Base-by-base conservation (phyloP, 2,113 vertebrate species). In the Nycticebus coucang region DNA sequence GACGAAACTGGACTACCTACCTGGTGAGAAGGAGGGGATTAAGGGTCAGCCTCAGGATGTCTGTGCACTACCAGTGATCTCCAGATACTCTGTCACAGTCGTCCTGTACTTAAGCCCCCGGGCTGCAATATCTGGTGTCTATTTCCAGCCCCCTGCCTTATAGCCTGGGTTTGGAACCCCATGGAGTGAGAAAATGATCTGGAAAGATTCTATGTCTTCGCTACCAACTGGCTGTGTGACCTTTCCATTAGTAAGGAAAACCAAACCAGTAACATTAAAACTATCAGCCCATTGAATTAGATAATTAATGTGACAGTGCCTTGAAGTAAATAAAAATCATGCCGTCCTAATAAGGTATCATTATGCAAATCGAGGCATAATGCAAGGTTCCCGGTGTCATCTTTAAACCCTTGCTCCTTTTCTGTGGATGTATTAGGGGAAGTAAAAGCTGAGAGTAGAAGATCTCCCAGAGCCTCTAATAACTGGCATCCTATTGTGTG, bases 291-390 rank as follows among this genome's bases (percentile, higher is more conserved):
- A 5, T 35, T 74, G 75, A 89, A 87, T 90, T 28, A 92, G 83
- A 95, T 92, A 80, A 95, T 90, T 87, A 95, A 77, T 90, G 35
- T 95, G 89, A 72, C 74, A 89, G 78, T 45, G 28, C 55, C 94
- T 95, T 91, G 88, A 96, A 95, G 84, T 84, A 89, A 95, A 93
- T 94, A 96, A 96, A 91, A 92, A 55, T 77, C 87, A 72, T 71
- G 78, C 41, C 74, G 35, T n/a, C 64, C 41, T 68, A 91, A 71
- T 75, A 93, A 95, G 89, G 82, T 96, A 91, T 95, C 89, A 94
- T 96, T 96, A 97, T 96, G 86, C 87, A 97, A 97, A 96, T 92
- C 2, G 15, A 87, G 71, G 59, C 75, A 57, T 87, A 95, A 97
- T 92, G 53, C 22, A 9, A 85, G 87, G 84, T 59, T 95, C 78